A percentile compares a stretch with the other conserved stretches of the same genome.
Conservation (phyloP, 2,888 invertebrate species). For the Chouioia cunea region DNA sequence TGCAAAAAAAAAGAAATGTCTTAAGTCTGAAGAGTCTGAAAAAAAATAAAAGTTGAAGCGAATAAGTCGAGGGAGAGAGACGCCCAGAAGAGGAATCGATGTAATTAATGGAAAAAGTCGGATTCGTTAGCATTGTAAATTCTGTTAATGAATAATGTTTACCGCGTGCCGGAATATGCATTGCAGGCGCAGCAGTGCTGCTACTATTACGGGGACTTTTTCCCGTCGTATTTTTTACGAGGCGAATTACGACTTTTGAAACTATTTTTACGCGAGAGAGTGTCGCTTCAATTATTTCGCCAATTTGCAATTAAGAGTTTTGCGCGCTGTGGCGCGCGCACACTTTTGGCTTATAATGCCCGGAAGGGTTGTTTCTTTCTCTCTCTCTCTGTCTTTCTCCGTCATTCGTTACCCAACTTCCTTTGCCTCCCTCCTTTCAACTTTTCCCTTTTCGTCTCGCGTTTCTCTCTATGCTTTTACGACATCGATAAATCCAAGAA, state of each 20-base stretch:
- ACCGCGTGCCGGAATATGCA: conserved; percentile 49
- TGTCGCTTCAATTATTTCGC: conserved; percentile 69
- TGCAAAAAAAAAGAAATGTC: not conserved
- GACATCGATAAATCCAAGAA: conserved; percentile 49
- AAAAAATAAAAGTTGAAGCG: conserved; percentile 9
- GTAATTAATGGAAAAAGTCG: conserved; percentile 53
- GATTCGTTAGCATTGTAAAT: conserved; percentile 48
- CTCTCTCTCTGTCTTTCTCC: conserved; percentile 37
- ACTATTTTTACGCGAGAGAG: conserved; percentile 69
- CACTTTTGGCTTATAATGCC: conserved; percentile 45
- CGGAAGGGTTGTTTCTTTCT: conserved; percentile 50
- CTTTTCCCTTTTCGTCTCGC: conserved; percentile 13
- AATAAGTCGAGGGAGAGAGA: conserved; percentile 11
- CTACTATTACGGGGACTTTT: conserved; percentile 59
- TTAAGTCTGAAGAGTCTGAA: conserved; percentile 10
- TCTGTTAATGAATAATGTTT: conserved; percentile 56
- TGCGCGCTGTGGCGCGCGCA: conserved; percentile 32
- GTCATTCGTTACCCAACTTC: conserved; percentile 41
- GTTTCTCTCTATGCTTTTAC: conserved; percentile 38
- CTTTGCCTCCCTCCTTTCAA: conserved; percentile 24
- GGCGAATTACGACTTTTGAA: conserved; percentile 66
- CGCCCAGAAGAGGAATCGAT: conserved; percentile 47
- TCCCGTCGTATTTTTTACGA: conserved; percentile 42
- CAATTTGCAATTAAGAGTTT: conserved; percentile 68
- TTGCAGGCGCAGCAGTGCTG: conserved; percentile 52